phyloP scores from a whole-genome alignment of 2,113 vertebrate genomes.

The Pimephales promelas region DNA sequence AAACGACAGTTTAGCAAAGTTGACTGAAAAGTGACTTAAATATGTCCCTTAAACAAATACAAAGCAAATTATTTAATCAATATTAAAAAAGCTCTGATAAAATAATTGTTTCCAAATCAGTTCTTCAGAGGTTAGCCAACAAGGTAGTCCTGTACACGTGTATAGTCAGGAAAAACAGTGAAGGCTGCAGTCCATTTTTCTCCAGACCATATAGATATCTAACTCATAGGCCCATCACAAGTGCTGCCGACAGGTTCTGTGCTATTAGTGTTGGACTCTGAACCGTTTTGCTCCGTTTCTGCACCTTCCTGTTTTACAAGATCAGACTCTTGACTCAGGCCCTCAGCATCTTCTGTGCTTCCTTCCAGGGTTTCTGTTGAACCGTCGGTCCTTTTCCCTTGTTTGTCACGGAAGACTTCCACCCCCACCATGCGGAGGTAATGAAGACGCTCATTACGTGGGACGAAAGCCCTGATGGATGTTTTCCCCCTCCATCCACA shows the following conservation, averaged over 20 bases:
- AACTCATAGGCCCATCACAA: conserved; percentile 47
- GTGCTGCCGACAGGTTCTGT: conserved; percentile 51
- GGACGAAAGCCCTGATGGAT: conserved; percentile 93
- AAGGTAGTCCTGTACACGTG: not conserved
- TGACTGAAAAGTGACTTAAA: not conserved
- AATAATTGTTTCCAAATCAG: not conserved
- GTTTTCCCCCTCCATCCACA: conserved; percentile 97
- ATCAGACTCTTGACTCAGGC: conserved; percentile 46
- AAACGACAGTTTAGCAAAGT: not conserved
- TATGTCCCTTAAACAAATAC: not conserved
- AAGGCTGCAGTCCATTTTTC: not conserved
- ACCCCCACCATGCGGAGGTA: conserved; percentile 96
- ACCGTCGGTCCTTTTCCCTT: conserved; percentile 75
- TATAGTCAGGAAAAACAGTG: not conserved
- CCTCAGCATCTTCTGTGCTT: conserved; percentile 31
- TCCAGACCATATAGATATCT: not conserved
- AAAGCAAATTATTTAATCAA: conserved; percentile 13
- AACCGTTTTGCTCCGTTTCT: conserved; percentile 58
- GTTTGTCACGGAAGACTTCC: conserved; percentile 85
- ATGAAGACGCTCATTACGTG: conserved; percentile 92
- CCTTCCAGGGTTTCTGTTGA: not conserved
- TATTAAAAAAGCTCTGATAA: not conserved
- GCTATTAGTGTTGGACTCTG: conserved; percentile 47
- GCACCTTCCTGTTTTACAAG: conserved; percentile 23
- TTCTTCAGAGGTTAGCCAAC: not conserved